Evolutionary conservation across 2,113 vertebrate genomes (phyloP).

Genomic region (Mesembrinibis cayennensis): DNA sequence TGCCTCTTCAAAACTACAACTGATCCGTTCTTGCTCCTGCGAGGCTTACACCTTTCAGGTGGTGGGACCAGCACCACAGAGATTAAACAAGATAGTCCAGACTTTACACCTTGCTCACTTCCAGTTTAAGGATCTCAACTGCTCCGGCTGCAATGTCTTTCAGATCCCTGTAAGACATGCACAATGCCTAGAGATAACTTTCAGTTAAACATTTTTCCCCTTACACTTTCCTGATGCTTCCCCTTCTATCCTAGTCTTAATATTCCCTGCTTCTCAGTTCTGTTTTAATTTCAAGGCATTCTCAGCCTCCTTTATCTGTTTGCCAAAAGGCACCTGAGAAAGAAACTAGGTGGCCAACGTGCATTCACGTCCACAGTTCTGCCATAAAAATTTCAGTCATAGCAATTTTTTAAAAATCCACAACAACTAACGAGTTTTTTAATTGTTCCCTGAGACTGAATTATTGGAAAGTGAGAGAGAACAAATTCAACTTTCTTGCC

Average conservation of each 20-base stretch:
- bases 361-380: neutral
- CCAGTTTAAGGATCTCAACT: neutral
- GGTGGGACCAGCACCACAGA: neutral
- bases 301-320: neutral
- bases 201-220: neutral
- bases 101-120: neutral
- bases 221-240: neutral
- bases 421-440: neutral
- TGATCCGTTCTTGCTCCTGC: neutral
- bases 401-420: neutral
- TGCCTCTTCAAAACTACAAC: neutral
- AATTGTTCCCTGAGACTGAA: neutral
- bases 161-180: neutral
- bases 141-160: neutral
- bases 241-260: neutral
- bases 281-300: neutral
- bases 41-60: neutral
- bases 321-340: neutral
- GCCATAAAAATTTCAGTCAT: neutral
- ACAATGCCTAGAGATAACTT: neutral
- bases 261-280: neutral
- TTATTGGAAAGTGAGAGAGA: neutral
- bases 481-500: neutral
- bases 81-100: neutral
- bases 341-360: fast-evolving